Evolutionary conservation across 2,113 vertebrate species (phyloP).

Genomic region (Engraulis encrasicolus): DNA sequence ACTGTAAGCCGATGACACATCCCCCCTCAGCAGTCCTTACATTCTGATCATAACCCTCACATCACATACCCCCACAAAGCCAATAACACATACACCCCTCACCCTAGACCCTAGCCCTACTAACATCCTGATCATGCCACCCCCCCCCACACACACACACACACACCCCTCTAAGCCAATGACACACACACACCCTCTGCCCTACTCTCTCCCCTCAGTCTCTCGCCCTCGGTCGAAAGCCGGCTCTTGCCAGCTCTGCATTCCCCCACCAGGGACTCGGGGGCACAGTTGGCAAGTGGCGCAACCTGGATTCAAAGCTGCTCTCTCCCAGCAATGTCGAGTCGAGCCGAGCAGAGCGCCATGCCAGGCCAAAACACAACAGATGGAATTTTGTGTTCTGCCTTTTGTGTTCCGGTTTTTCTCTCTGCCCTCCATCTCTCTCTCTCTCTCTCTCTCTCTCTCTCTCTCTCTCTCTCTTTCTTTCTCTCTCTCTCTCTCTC

Average conservation of each 20-base stretch:
- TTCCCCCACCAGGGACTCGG: conserved; percentile 66
- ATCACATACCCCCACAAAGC: too few species aligned
- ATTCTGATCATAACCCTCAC: too few species aligned
- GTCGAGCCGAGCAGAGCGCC: too few species aligned
- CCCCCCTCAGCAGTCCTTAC: too few species aligned
- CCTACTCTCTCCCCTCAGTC: background rate
- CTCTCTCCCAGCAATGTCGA: conserved; percentile 74
- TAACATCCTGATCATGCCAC: background rate
- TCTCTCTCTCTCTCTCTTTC: conserved; percentile 49
- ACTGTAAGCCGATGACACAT: too few species aligned
- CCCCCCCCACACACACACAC: background rate
- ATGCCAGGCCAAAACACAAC: conserved; percentile 72
- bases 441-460: conserved; percentile 50
- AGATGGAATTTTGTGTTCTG: conserved; percentile 77
- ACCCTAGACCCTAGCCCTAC: too few species aligned
- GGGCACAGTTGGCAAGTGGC: conserved; percentile 74
- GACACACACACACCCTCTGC: background rate
- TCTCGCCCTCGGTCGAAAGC: conserved; percentile 51
- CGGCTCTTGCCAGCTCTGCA: conserved; percentile 55
- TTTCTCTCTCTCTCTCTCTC: conserved; percentile 44
- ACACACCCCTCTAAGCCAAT: background rate
- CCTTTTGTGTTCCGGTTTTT: too few species aligned
- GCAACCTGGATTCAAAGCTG: conserved; percentile 76
- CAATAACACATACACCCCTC: too few species aligned
- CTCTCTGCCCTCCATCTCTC: too few species aligned